phyloP scores from a whole-genome alignment of 2,797 vertebrate genomes.

The Heliangelus exortis region DNA sequence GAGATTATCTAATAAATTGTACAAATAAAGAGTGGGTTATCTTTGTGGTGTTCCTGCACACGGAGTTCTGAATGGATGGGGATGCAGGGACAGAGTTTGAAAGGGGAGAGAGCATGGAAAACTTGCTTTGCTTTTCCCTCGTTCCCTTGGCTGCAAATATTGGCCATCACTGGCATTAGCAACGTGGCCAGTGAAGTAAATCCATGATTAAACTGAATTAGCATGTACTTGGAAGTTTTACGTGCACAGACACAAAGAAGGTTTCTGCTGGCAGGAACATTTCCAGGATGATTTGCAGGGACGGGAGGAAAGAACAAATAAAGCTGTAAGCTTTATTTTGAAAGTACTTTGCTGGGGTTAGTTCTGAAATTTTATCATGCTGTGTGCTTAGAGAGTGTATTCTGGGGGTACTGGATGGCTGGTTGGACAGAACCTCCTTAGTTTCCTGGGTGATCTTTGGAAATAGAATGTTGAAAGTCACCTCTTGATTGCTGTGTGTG shows the following conservation, averaged over 20 bases:
- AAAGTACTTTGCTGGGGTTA: not conserved
- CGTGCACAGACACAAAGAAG: constrained; percentile 39
- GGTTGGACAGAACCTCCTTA: not conserved
- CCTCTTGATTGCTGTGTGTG: rapidly evolving
- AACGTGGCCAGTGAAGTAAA: constrained; percentile 51
- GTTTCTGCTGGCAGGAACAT: constrained; percentile 36
- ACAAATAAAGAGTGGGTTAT: constrained; percentile 71
- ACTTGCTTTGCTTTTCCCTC: not conserved
- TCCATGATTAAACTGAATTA: constrained; percentile 72
- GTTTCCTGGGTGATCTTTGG: not conserved
- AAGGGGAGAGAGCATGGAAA: not conserved
- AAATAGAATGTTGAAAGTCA: not conserved
- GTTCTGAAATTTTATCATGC: not conserved
- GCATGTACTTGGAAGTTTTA: constrained; percentile 52
- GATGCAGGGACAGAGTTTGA: not conserved
- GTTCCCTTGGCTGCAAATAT: constrained; percentile 20
- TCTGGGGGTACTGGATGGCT: not conserved
- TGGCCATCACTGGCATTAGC: not conserved
- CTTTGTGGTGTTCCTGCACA: not conserved
- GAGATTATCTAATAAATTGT: constrained; percentile 79
- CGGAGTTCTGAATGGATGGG: constrained; percentile 17
- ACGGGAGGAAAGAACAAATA: not conserved
- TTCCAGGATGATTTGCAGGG: constrained; percentile 49
- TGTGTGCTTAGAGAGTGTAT: not conserved
- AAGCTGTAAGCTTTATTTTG: not conserved